These are phyloP conservation scores for Lagopus muta DNA, from an alignment of 2,113 vertebrate genomes.

Conservation along the genomic window DNA sequence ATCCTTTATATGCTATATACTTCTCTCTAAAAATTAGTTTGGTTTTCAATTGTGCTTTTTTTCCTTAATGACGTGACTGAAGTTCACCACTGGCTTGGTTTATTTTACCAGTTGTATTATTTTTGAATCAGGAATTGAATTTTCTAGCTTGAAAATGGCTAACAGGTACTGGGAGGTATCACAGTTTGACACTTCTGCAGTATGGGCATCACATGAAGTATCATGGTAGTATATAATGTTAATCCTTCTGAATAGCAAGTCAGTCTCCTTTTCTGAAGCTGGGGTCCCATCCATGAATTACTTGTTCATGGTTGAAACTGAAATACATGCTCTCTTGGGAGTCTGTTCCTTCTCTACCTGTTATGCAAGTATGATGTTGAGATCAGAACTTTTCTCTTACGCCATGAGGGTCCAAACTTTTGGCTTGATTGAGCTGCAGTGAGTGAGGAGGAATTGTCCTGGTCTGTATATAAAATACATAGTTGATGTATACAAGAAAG, in stretches of 20 bases:
- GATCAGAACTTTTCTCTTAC: not conserved
- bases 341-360: not conserved
- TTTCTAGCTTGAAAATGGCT: not conserved
- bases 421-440: not conserved
- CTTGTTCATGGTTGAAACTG: not conserved
- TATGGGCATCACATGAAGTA: not conserved
- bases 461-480: not conserved
- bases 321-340: accelerated
- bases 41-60: not conserved
- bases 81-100: not conserved
- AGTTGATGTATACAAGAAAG: not conserved
- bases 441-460: not conserved
- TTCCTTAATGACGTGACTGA: not conserved
- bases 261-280: not conserved
- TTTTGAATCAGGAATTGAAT: not conserved
- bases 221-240: not conserved
- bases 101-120: not conserved
- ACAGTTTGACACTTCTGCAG: not conserved
- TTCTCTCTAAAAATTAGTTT: not conserved
- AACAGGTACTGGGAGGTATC: not conserved
- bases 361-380: not conserved
- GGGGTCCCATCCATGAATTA: not conserved
- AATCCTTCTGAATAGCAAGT: accelerated
- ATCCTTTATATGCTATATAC: not conserved
- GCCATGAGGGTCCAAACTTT: not conserved